Evolutionary conservation across 2,888 invertebrate species (phyloP).

Genomic region (Lathronympha strigana): DNA sequence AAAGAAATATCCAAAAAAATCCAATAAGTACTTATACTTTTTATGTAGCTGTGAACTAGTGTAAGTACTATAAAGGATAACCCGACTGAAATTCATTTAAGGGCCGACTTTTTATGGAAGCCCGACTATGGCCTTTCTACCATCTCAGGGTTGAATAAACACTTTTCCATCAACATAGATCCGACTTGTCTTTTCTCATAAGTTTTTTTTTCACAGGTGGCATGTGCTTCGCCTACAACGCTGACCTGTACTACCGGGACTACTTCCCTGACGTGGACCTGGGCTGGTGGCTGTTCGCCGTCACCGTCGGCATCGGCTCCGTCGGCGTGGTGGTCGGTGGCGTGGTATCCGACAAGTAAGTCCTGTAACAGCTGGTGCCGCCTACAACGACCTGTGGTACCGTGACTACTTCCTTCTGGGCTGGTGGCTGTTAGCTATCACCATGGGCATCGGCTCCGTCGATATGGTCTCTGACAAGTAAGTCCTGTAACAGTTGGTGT

Average conservation of each 20-base stretch:
- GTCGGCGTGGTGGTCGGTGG: slow-evolving; percentile 89
- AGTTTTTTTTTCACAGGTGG: slow-evolving; percentile 80
- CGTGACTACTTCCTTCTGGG: slow-evolving; percentile 94
- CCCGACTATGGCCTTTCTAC: too few relatives aligned
- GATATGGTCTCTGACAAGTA: slow-evolving; percentile 92
- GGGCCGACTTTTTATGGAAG: too few relatives aligned
- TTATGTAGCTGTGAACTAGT: too few relatives aligned
- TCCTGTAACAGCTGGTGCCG: slow-evolving; percentile 3
- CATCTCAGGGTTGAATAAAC: too few relatives aligned
- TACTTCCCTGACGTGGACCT: slow-evolving; percentile 96
- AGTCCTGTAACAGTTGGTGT: slow-evolving; percentile 44
- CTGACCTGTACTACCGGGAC: slow-evolving; percentile 93
- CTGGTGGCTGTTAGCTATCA: slow-evolving; percentile 95
- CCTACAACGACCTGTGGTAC: background rate
- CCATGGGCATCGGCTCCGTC: slow-evolving; percentile 92
- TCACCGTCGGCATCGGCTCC: slow-evolving; percentile 93
- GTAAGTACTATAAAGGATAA: too few relatives aligned
- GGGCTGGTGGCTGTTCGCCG: slow-evolving; percentile 95
- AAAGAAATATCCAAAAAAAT: too few relatives aligned
- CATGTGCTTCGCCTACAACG: slow-evolving; percentile 96
- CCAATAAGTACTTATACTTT: too few relatives aligned
- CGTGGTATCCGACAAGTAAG: slow-evolving; percentile 90
- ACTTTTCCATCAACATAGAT: too few relatives aligned
- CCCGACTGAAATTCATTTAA: too few relatives aligned
- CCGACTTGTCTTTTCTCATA: background rate